phyloP scores from a whole-genome alignment of 2,888 invertebrate species.

The Uropetala carovei region DNA sequence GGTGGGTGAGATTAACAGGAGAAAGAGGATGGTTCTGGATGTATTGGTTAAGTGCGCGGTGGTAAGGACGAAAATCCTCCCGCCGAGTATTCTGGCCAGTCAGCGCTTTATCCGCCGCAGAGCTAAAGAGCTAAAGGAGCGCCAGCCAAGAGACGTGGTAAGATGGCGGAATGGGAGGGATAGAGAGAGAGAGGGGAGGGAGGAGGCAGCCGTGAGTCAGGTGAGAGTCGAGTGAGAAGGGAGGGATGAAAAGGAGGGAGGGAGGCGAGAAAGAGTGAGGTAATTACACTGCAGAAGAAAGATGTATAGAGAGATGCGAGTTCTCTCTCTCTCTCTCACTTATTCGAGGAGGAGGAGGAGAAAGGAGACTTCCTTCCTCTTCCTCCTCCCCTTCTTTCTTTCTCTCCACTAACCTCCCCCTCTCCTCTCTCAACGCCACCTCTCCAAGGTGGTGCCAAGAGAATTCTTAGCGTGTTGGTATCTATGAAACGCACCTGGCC shows the following conservation, averaged over 20 bases:
- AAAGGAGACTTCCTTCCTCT: neutral
- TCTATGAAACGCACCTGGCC: slow-evolving; percentile 56
- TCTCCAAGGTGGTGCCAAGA: neutral
- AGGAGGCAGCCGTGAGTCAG: neutral
- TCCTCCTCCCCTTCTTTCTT: too few relatives aligned
- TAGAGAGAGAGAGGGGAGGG: neutral
- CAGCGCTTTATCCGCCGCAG: neutral
- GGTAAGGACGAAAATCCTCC: neutral
- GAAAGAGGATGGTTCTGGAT: too few relatives aligned
- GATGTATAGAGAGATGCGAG: neutral
- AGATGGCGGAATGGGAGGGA: neutral
- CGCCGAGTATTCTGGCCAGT: neutral
- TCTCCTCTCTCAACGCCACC: too few relatives aligned
- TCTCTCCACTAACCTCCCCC: too few relatives aligned
- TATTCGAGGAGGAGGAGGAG: neutral
- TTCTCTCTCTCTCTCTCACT: neutral
- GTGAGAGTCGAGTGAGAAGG: neutral
- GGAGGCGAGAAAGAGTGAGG: neutral
- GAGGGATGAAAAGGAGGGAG: too few relatives aligned
- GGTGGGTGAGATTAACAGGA: too few relatives aligned
- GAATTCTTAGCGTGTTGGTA: slow-evolving; percentile 17
- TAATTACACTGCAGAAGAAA: slow-evolving; percentile 29
- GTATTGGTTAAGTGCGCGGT: neutral
- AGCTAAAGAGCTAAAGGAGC: neutral
- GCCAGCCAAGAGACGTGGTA: neutral